A percentile compares a stretch with the other conserved stretches of the same genome.
Conservation (phyloP, 2,797 vertebrate species). For the Danio tinwini region DNA sequence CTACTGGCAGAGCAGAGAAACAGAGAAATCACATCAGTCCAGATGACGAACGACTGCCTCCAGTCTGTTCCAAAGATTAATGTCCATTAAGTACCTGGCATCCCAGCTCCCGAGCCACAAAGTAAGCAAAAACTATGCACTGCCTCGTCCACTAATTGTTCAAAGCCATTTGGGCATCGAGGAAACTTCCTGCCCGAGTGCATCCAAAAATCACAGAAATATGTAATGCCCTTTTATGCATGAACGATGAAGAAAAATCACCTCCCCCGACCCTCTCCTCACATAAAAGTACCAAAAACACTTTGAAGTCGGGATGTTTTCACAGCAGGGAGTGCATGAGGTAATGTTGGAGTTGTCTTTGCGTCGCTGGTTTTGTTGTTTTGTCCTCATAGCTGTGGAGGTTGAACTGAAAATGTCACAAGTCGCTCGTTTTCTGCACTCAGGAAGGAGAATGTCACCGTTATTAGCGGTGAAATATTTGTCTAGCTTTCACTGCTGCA, state of each 20-base stretch:
- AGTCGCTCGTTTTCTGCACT: conserved; percentile 52
- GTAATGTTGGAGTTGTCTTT: conserved; percentile 71
- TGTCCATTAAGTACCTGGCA: conserved; percentile 57
- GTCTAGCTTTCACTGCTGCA: conserved; percentile 58
- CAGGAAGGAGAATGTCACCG: conserved; percentile 63
- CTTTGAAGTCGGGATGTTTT: conserved; percentile 71
- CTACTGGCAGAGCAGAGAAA: conserved; percentile 26
- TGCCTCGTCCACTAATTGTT: conserved; percentile 67
- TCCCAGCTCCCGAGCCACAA: conserved; percentile 61
- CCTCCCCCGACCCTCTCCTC: neutral
- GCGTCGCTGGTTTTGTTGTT: conserved; percentile 62
- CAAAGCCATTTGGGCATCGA: conserved; percentile 64
- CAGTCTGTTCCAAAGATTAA: conserved; percentile 48
- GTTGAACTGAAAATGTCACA: conserved; percentile 58
- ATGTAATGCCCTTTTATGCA: conserved; percentile 60
- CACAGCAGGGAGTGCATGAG: conserved; percentile 67
- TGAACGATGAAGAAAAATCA: conserved; percentile 65
- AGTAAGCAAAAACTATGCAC: conserved; percentile 65
- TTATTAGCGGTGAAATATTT: conserved; percentile 63
- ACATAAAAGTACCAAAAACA: conserved; percentile 57
- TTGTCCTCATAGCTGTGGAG: conserved; percentile 61
- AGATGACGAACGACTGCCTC: conserved; percentile 53
- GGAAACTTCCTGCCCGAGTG: conserved; percentile 62
- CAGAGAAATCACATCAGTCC: conserved; percentile 33
- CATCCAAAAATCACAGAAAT: conserved; percentile 67